A percentile compares a stretch with the other conserved stretches of the same genome.
phyloP scores from a whole-genome alignment of 64 coral and sea anemone species.

The Montipora cactus region DNA sequence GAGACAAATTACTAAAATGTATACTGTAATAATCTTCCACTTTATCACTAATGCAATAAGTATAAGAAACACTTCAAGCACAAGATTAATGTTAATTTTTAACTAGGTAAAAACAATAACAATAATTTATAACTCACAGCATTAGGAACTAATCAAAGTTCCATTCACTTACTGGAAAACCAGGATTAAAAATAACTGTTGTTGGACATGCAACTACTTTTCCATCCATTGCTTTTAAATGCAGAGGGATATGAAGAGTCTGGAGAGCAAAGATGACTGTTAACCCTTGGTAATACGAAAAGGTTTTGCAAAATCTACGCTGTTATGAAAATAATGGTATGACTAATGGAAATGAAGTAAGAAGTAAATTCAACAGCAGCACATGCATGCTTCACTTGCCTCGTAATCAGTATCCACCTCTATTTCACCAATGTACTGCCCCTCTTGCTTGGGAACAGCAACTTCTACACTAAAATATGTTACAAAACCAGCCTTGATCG shows the following conservation, averaged over 20 bases:
- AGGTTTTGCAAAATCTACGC: too few relatives aligned
- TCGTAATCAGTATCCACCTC: conserved; percentile 93
- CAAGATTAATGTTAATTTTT: too few relatives aligned
- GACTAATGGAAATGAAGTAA: too few relatives aligned
- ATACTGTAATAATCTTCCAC: too few relatives aligned
- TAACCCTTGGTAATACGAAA: neutral
- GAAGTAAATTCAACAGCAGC: neutral
- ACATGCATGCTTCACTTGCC: conserved; percentile 29
- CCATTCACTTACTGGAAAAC: conserved; percentile 85
- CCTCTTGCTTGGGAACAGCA: conserved; percentile 77
- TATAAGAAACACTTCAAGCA: too few relatives aligned
- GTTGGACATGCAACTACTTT: conserved; percentile 71
- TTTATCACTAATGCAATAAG: too few relatives aligned
- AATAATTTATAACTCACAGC: too few relatives aligned
- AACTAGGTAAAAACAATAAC: too few relatives aligned
- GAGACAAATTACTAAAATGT: too few relatives aligned
- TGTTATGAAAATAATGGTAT: too few relatives aligned
- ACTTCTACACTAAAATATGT: conserved; percentile 83
- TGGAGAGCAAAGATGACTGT: conserved; percentile 29
- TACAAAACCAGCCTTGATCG: conserved; percentile 79
- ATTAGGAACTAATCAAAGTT: neutral
- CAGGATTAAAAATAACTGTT: conserved; percentile 76
- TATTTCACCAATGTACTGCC: conserved; percentile 87
- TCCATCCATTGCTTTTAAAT: conserved; percentile 89
- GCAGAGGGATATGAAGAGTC: conserved; percentile 84